These are phyloP conservation scores for Agelastica alni DNA, from an alignment of 2,888 invertebrate genomes.

Conservation along the genomic window DNA sequence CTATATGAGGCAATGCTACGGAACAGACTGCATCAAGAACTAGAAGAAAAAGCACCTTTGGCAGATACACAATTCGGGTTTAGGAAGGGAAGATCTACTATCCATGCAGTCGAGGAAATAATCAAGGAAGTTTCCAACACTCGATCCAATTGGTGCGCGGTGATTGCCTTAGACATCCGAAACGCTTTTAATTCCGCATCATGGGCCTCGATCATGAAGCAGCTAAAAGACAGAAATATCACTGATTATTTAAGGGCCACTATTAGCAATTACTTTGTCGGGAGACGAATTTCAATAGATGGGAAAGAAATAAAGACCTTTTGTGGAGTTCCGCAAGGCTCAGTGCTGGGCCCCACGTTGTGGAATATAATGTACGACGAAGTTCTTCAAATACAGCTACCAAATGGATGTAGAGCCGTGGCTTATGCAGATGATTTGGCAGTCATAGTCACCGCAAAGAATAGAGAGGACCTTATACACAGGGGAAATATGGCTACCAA, in stretches of 20 bases:
- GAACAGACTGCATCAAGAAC: constrained; percentile 1
- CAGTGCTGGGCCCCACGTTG: no score
- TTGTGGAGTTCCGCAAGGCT: no score
- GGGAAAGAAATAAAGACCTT: not conserved
- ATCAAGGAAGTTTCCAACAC: not conserved
- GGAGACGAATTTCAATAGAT: not conserved
- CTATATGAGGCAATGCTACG: constrained; percentile 9
- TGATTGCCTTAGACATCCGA: constrained; percentile 15
- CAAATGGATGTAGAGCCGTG: not conserved
- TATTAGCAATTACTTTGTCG: not conserved
- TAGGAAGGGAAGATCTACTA: constrained; percentile 10
- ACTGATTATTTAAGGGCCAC: no score
- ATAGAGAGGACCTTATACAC: not conserved
- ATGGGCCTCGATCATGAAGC: not conserved
- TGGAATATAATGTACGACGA: not conserved
- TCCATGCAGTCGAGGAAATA: constrained; percentile 3
- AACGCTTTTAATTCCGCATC: constrained; percentile 22
- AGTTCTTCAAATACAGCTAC: not conserved
- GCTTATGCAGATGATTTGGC: no score
- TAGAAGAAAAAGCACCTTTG: not conserved
- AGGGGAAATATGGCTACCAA: not conserved
- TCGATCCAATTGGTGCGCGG: constrained; percentile 2
- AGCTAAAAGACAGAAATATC: not conserved
- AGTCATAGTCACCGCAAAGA: not conserved
- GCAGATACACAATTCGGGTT: constrained; percentile 8